These are phyloP conservation scores for Xestoiulus laeticollis DNA, from an alignment of 2,888 invertebrate species.

Conservation along the genomic window DNA sequence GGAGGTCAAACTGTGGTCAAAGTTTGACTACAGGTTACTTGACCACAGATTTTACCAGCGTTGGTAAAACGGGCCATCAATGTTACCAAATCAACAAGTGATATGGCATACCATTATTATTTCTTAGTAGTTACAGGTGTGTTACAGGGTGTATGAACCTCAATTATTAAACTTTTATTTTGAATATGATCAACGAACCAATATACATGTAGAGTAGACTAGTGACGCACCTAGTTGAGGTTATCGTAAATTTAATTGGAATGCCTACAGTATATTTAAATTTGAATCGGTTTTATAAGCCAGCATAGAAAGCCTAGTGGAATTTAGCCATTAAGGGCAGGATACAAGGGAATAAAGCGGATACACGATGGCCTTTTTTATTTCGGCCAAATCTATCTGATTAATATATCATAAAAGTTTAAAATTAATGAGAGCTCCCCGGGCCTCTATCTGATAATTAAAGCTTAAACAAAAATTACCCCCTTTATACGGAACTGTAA, in stretches of 20 bases:
- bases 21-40: too few relatives aligned
- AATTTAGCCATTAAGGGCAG: slow-evolving; percentile 19
- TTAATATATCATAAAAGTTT: slow-evolving; percentile 39
- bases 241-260: not conserved
- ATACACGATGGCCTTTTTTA: not conserved
- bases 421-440: slow-evolving; percentile 12
- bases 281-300: not conserved
- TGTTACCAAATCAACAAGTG: too few relatives aligned
- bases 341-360: not conserved
- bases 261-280: not conserved
- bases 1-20: too few relatives aligned
- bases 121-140: too few relatives aligned
- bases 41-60: too few relatives aligned
- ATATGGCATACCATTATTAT: too few relatives aligned
- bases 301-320: not conserved
- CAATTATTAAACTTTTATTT: too few relatives aligned
- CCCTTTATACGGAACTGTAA: not conserved
- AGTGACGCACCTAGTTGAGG: not conserved
- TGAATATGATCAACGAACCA: too few relatives aligned
- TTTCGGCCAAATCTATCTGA: not conserved
- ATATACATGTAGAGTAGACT: too few relatives aligned
- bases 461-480: not conserved
- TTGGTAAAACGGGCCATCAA: too few relatives aligned
- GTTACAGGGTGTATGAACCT: too few relatives aligned
- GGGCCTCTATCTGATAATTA: slow-evolving; percentile 10